Conservation (phyloP, 2,888 invertebrate genomes). For the Dicranocentrus wangi region DNA sequence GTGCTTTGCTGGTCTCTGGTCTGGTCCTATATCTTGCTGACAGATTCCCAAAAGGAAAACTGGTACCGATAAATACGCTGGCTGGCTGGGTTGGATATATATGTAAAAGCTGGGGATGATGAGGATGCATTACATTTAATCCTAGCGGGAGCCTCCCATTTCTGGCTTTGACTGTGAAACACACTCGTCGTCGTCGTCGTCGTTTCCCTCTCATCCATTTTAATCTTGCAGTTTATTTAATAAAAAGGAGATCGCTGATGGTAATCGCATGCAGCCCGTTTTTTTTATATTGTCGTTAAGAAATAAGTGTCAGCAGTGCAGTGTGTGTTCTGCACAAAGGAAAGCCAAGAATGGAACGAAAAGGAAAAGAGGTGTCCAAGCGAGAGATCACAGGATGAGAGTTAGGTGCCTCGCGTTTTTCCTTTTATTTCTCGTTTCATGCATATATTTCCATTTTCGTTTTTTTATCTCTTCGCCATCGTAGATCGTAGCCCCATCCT, state of each 20-base stretch:
- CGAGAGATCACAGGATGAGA: constrained; percentile 42
- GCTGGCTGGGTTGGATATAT: background rate
- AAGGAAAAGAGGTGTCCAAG: constrained; percentile 45
- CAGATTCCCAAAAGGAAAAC: constrained; percentile 30
- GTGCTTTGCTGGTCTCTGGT: background rate
- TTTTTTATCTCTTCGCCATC: constrained; percentile 10
- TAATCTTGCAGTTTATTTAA: background rate
- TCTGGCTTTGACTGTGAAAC: constrained; percentile 25
- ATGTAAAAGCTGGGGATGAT: too few species aligned
- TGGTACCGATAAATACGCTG: background rate
- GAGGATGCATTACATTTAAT: constrained; percentile 46
- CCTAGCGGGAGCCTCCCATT: constrained; percentile 55
- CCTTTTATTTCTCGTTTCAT: constrained; percentile 27
- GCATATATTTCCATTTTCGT: constrained; percentile 43
- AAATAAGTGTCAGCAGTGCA: constrained; percentile 33
- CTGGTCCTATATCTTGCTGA: constrained; percentile 19
- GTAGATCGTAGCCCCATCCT: too few species aligned
- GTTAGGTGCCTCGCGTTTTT: constrained; percentile 22
- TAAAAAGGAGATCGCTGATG: background rate
- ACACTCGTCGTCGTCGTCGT: too few species aligned
- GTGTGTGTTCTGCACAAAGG: background rate
- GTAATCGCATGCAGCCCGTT: constrained; percentile 23
- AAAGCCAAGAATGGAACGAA: background rate
- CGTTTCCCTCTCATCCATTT: background rate
- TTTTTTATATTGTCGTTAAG: constrained; percentile 41